These are phyloP conservation scores for Cassiopea andromeda DNA, from an alignment of 30 jellyfish, hydroid and myxozoan genomes.

Conservation along the genomic window DNA sequence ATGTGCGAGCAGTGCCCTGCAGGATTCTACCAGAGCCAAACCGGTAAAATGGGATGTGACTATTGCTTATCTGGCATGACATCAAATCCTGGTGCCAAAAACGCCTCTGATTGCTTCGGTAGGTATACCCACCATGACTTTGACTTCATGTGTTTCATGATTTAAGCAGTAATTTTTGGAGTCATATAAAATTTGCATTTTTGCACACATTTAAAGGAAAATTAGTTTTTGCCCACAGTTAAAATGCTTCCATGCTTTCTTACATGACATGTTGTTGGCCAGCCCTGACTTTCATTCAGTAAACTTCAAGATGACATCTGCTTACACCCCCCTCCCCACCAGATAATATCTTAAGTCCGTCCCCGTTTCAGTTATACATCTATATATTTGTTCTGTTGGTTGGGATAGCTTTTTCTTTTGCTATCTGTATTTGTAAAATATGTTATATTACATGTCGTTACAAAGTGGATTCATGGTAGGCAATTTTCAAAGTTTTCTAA, in stretches of 20 bases:
- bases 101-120: conserved; percentile 50
- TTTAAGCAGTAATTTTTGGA: neutral
- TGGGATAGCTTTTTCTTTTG: no score
- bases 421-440: neutral
- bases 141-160: neutral
- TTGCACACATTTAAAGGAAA: no score
- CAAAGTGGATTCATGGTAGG: no score
- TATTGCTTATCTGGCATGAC: conserved; percentile 64
- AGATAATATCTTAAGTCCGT: no score
- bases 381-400: no score
- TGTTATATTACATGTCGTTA: no score
- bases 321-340: neutral
- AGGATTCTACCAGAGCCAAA: conserved; percentile 64
- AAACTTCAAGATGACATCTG: neutral
- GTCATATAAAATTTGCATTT: no score
- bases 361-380: no score
- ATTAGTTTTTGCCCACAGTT: no score
- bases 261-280: neutral
- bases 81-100: conserved; percentile 35
- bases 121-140: neutral
- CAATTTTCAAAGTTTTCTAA: no score
- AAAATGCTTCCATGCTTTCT: no score
- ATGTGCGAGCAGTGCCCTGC: conserved; percentile 64
- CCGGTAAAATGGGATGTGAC: conserved; percentile 59
- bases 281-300: neutral